Percentiles rank a stretch among this genome's conserved stretches.
Conservation (phyloP, 2,888 invertebrate genomes). For the Eucera pruinosa region DNA sequence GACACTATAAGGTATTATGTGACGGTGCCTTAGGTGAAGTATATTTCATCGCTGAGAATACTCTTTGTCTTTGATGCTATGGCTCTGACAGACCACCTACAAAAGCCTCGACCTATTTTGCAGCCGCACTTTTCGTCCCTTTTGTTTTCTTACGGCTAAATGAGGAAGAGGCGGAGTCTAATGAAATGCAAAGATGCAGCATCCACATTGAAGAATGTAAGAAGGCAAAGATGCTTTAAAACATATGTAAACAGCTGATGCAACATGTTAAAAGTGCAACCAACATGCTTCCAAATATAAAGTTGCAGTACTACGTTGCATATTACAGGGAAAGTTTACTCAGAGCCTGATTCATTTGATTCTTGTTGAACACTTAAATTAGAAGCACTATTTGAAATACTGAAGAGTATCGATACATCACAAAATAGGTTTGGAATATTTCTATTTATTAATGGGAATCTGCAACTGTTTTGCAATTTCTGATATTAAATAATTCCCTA, state of each 20-base stretch:
- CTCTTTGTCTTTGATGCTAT: constrained; percentile 39
- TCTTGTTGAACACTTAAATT: too few relatives aligned
- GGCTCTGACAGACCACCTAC: constrained; percentile 14
- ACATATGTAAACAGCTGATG: constrained; percentile 23
- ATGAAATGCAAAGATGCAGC: constrained; percentile 55
- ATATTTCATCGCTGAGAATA: constrained; percentile 28
- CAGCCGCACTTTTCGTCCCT: constrained; percentile 13
- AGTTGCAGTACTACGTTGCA: too few relatives aligned
- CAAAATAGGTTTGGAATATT: too few relatives aligned
- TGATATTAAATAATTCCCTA: too few relatives aligned
- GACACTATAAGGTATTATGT: constrained; percentile 2
- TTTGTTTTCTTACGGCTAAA: constrained; percentile 36
- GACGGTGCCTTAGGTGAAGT: constrained; percentile 26
- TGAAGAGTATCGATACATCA: too few relatives aligned
- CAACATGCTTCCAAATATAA: background rate
- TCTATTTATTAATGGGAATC: too few relatives aligned
- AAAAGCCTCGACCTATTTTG: constrained; percentile 53
- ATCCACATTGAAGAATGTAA: background rate
- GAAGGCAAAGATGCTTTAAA: background rate
- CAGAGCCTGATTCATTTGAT: background rate
- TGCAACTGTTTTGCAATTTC: too few relatives aligned
- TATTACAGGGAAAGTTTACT: background rate
- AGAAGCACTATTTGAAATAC: too few relatives aligned
- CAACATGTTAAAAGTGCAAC: background rate
- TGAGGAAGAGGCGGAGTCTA: constrained; percentile 37